Conservation (phyloP, 2,797 vertebrate genomes). For the Dallia pectoralis region DNA sequence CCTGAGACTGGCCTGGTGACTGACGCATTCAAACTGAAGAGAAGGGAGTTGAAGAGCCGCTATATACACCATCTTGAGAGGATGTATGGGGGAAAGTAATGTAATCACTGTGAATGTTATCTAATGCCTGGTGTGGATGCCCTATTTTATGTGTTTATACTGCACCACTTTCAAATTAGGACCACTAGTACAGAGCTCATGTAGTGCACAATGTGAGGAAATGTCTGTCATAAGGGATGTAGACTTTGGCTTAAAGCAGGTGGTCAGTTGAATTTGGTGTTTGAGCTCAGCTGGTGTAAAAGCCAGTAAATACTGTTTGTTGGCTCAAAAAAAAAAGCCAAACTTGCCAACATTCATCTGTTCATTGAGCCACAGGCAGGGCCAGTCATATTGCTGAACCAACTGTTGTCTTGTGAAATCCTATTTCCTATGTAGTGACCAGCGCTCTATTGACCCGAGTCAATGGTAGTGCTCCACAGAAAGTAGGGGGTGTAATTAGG, state of each 20-base stretch:
- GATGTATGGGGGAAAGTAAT: constrained; percentile 96
- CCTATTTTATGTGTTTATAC: no score
- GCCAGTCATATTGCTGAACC: no score
- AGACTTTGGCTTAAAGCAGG: no score
- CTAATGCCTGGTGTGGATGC: no score
- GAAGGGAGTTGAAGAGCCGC: constrained; percentile 96
- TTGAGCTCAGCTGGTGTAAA: no score
- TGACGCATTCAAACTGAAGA: constrained; percentile 97
- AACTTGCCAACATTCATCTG: neutral
- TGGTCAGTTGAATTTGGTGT: no score
- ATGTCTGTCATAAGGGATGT: no score
- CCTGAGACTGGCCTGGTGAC: constrained; percentile 96
- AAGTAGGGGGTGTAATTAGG: neutral
- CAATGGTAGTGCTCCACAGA: neutral
- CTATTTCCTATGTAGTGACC: neutral
- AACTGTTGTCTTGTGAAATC: no score
- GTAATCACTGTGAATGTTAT: neutral
- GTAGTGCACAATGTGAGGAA: no score
- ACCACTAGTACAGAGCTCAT: no score
- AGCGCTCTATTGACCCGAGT: neutral
- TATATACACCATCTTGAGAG: constrained; percentile 95
- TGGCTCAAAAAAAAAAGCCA: neutral
- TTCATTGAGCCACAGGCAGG: neutral
- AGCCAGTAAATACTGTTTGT: no score
- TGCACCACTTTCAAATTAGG: no score